Evolutionary conservation across 1,140 invertebrate species (phyloP).

Genomic region (Ephestia elutella): DNA sequence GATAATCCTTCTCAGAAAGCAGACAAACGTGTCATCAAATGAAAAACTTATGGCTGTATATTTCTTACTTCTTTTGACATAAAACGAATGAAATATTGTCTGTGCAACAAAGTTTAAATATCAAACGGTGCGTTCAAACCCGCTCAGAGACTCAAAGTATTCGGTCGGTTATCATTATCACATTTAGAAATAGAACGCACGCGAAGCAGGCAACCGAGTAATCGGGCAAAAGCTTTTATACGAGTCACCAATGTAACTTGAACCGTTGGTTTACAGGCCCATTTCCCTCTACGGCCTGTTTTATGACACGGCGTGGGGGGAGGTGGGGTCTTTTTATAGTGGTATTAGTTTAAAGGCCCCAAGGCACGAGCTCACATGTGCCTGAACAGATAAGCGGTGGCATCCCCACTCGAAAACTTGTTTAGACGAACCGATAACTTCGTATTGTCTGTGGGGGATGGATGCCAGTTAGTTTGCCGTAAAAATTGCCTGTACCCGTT

Average conservation of each 20-base stretch:
- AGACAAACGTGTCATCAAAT: neutral
- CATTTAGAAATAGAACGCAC: slow-evolving; percentile 66
- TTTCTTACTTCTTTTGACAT: neutral
- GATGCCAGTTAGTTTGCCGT: slow-evolving; percentile 14
- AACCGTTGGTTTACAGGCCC: slow-evolving; percentile 42
- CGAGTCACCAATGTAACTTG: slow-evolving; percentile 37
- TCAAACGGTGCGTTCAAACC: slow-evolving; percentile 28
- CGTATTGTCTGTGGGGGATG: slow-evolving; percentile 52
- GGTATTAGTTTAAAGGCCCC: slow-evolving; percentile 50
- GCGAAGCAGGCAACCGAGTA: slow-evolving; percentile 51
- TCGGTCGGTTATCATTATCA: slow-evolving; percentile 65
- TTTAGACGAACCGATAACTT: slow-evolving; percentile 58
- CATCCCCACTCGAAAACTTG: slow-evolving; percentile 64
- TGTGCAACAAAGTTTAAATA: slow-evolving; percentile 16
- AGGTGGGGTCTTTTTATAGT: slow-evolving; percentile 37
- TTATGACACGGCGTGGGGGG: slow-evolving; percentile 42
- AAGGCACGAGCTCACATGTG: slow-evolving; percentile 60
- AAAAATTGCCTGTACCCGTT: slow-evolving; percentile 14
- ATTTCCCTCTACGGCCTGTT: slow-evolving; percentile 50
- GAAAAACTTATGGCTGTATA: neutral
- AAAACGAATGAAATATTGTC: neutral
- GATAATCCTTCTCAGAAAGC: neutral
- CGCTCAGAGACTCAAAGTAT: slow-evolving; percentile 19
- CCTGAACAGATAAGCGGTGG: slow-evolving; percentile 60
- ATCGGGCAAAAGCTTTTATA: slow-evolving; percentile 63